Percentiles rank a stretch among this genome's conserved stretches.
Conservation (phyloP, 2,888 invertebrate genomes). For the Lochmaea capreae region DNA sequence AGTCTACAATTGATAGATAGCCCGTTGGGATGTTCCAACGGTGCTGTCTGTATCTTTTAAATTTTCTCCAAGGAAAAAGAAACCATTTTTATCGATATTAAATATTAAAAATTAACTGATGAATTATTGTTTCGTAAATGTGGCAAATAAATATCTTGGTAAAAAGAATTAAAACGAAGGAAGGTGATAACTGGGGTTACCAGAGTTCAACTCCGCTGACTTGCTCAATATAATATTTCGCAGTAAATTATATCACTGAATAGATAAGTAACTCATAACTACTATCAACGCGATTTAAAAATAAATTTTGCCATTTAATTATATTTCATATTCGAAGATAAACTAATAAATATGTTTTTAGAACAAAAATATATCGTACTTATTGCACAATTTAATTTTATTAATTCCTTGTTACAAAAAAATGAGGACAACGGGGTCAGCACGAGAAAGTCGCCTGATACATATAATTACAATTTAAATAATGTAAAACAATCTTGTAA, state of each 20-base stretch:
- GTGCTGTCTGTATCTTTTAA: too few relatives aligned
- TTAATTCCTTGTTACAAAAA: neutral
- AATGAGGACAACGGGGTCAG: conserved; percentile 8
- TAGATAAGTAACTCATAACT: neutral
- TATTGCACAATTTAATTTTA: conserved; percentile 11
- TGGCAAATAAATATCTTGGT: neutral
- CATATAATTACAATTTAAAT: neutral
- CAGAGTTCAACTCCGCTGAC: neutral
- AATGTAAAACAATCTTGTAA: neutral
- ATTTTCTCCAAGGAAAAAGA: too few relatives aligned
- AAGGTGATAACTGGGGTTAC: neutral
- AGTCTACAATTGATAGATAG: too few relatives aligned
- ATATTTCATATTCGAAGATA: neutral
- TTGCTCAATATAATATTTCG: neutral
- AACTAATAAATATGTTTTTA: neutral
- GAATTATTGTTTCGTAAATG: too few relatives aligned
- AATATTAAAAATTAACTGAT: too few relatives aligned
- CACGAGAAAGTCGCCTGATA: conserved; percentile 24
- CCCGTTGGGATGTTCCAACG: too few relatives aligned
- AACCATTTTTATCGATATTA: too few relatives aligned
- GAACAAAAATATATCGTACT: neutral
- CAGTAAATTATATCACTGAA: neutral
- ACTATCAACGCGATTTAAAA: neutral
- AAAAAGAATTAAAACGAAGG: neutral
- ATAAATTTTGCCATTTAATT: neutral